Evolutionary conservation across 2,888 invertebrate species (phyloP).

Genomic region (Calameuta idolon): DNA sequence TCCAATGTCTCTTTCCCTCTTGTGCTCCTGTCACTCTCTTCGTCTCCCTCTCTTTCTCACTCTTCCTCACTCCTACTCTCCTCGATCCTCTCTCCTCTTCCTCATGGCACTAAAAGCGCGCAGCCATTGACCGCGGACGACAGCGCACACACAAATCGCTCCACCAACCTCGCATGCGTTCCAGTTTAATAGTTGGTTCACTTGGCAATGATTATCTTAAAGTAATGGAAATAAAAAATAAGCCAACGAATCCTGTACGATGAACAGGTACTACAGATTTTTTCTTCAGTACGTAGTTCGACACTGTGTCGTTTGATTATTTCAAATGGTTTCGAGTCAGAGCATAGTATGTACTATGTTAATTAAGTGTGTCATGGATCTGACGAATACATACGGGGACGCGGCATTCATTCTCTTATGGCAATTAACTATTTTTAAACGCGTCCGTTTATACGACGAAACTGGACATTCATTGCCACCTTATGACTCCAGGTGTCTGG

Average conservation of each 20-base stretch:
- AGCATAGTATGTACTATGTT: background rate
- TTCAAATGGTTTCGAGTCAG: background rate
- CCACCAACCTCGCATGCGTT: background rate
- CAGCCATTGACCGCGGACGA: conserved; percentile 23
- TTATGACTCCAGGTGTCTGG: background rate
- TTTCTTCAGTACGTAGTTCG: background rate
- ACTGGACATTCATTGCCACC: background rate
- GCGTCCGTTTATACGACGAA: background rate
- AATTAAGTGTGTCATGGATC: background rate
- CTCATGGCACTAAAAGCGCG: conserved; percentile 21
- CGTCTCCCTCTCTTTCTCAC: conserved; percentile 28
- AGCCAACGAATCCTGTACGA: background rate
- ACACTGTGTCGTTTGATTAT: background rate
- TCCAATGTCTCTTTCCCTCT: conserved; percentile 8
- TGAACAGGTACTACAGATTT: background rate
- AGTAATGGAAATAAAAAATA: background rate
- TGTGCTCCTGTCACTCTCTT: background rate
- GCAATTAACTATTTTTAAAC: background rate
- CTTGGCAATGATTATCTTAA: background rate
- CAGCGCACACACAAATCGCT: background rate
- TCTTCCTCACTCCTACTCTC: conserved; percentile 30
- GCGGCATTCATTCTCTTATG: background rate
- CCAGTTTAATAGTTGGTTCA: background rate
- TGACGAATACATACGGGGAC: background rate
- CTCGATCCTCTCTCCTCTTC: conserved; percentile 16